These are phyloP conservation scores for Mimas tiliae DNA, from an alignment of 2,888 invertebrate species.

Conservation along the genomic window DNA sequence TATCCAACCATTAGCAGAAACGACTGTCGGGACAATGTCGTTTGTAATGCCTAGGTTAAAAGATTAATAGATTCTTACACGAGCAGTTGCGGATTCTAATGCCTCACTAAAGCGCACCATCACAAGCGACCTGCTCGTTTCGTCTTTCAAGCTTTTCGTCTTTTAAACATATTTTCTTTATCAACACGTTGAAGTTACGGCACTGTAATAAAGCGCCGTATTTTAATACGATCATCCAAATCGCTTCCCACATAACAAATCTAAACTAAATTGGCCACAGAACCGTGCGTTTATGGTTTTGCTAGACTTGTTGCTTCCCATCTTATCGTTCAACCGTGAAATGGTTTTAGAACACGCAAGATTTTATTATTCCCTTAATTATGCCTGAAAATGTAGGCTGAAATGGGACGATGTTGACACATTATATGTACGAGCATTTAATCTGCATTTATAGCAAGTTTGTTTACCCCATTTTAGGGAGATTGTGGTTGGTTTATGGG, in stretches of 20 bases:
- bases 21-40: too few relatives aligned
- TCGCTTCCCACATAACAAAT: conserved; percentile 2
- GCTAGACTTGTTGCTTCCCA: conserved; percentile 56
- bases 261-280: conserved; percentile 31
- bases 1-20: too few relatives aligned
- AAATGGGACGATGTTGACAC: conserved; percentile 16
- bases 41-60: too few relatives aligned
- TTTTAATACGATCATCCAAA: neutral
- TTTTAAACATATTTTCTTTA: too few relatives aligned
- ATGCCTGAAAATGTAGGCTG: conserved; percentile 36
- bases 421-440: conserved; percentile 19
- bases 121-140: too few relatives aligned
- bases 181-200: neutral
- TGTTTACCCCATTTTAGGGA: conserved; percentile 12
- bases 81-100: too few relatives aligned
- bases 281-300: conserved; percentile 29
- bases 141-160: too few relatives aligned
- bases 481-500: conserved; percentile 10
- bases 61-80: too few relatives aligned
- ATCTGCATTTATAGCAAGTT: conserved; percentile 20
- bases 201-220: neutral
- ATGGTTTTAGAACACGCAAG: conserved; percentile 65
- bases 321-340: conserved; percentile 58
- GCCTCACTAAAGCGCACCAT: too few relatives aligned
- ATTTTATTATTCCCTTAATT: conserved; percentile 69